Conservation (phyloP, 2,797 vertebrate species). For the Scarus forsteni region DNA sequence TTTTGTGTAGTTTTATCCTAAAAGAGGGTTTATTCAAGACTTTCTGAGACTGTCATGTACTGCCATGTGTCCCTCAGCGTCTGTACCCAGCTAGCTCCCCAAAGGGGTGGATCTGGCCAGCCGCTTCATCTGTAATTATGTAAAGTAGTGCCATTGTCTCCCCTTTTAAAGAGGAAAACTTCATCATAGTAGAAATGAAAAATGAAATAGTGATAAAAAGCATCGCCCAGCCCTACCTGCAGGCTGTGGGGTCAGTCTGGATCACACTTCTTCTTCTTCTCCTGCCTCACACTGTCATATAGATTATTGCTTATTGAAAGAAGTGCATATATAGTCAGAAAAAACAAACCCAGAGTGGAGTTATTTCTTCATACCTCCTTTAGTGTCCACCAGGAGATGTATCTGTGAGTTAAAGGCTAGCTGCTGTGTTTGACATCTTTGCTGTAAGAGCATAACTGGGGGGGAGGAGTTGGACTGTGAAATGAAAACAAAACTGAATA, state of each 20-base stretch:
- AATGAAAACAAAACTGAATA: conserved; percentile 22
- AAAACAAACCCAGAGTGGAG: conserved; percentile 17
- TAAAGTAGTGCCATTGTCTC: no score
- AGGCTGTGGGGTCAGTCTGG: conserved; percentile 1
- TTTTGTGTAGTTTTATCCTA: no score
- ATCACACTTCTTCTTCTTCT: conserved; percentile 7
- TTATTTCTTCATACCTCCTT: conserved; percentile 6
- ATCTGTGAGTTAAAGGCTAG: conserved; percentile 14
- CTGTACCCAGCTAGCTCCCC: no score
- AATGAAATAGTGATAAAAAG: no score
- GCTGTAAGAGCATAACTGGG: conserved; percentile 17
- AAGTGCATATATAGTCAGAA: conserved; percentile 75
- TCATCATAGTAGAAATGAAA: no score
- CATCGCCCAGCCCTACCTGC: neutral
- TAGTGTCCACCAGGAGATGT: conserved; percentile 26
- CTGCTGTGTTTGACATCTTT: conserved; percentile 30
- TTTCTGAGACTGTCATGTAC: no score
- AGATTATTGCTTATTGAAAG: conserved; percentile 80
- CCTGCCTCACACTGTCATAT: conserved; percentile 20
- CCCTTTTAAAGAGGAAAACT: no score
- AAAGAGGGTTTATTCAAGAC: no score
- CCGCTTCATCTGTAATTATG: no score
- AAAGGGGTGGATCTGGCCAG: no score
- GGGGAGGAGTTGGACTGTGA: neutral
- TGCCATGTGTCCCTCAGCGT: no score